These are phyloP conservation scores for Tiliacea citrago DNA, from an alignment of 2,888 invertebrate genomes.

Conservation along the genomic window DNA sequence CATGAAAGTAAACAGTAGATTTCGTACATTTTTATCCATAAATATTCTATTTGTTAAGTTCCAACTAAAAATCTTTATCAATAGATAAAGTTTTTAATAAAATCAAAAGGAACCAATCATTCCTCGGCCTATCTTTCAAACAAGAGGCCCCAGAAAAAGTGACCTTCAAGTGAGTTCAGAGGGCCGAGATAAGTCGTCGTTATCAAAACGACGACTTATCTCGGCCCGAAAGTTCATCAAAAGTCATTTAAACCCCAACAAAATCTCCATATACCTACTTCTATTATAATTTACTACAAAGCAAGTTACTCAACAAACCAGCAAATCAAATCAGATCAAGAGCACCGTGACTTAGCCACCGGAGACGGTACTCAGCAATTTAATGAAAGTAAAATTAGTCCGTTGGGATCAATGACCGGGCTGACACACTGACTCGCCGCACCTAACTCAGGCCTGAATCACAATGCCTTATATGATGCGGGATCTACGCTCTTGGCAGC, in stretches of 20 bases:
- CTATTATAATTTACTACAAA: not conserved
- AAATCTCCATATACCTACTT: too few relatives aligned
- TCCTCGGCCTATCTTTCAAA: not conserved
- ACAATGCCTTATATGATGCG: constrained; percentile 52
- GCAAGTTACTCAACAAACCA: constrained; percentile 8
- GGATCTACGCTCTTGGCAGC: constrained; percentile 24
- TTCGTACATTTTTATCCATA: not conserved
- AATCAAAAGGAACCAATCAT: not conserved
- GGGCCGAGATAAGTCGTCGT: too few relatives aligned
- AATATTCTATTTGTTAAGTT: not conserved
- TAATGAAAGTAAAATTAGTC: constrained; percentile 89
- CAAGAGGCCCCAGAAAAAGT: not conserved
- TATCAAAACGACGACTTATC: not conserved
- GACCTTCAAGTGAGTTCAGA: too few relatives aligned
- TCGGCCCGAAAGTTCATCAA: not conserved
- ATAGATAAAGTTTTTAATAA: not conserved
- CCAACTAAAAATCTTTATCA: not conserved
- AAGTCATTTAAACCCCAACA: not conserved
- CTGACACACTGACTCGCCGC: constrained; percentile 85
- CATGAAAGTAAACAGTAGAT: not conserved
- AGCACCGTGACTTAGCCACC: constrained; percentile 47
- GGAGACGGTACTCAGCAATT: constrained; percentile 72
- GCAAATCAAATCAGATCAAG: constrained; percentile 46
- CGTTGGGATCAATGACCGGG: constrained; percentile 83
- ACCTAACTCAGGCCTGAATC: constrained; percentile 57